A percentile compares a stretch with the other conserved stretches of the same genome.
phyloP scores from a whole-genome alignment of 1,140 invertebrate genomes.

The Procambarus clarkii region DNA sequence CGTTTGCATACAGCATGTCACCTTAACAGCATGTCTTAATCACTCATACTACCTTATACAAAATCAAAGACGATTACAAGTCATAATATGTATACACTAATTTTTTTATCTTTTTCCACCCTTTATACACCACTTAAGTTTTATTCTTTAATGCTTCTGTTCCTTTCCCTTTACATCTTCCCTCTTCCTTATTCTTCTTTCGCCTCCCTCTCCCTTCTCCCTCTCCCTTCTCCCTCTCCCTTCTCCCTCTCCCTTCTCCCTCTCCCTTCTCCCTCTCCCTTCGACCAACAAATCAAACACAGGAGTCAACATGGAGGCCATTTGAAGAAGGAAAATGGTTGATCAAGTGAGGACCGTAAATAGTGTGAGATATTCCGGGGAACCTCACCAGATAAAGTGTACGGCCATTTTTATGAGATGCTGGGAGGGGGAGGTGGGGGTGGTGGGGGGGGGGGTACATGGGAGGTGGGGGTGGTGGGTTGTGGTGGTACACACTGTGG shows the following conservation, averaged over 20 bases:
- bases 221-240: not conserved
- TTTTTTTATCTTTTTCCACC: no score
- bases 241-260: not conserved
- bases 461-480: no score
- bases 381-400: not conserved
- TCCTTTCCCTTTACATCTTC: not conserved
- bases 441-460: not conserved
- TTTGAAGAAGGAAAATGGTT: conserved; percentile 20
- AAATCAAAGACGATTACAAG: no score
- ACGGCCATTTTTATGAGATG: not conserved
- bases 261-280: not conserved
- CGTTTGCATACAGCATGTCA: no score
- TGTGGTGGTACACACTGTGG: not conserved
- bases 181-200: no score
- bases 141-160: no score
- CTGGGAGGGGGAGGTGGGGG: no score
- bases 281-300: not conserved
- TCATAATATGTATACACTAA: no score
- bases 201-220: not conserved
- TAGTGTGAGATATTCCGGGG: not conserved
- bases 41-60: no score
- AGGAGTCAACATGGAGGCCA: not conserved
- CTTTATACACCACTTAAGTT: no score
- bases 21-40: no score
- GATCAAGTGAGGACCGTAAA: conserved; percentile 1